These are phyloP conservation scores for Halichoerus grypus DNA, from an alignment of 2,113 vertebrate genomes.

Conservation along the genomic window DNA sequence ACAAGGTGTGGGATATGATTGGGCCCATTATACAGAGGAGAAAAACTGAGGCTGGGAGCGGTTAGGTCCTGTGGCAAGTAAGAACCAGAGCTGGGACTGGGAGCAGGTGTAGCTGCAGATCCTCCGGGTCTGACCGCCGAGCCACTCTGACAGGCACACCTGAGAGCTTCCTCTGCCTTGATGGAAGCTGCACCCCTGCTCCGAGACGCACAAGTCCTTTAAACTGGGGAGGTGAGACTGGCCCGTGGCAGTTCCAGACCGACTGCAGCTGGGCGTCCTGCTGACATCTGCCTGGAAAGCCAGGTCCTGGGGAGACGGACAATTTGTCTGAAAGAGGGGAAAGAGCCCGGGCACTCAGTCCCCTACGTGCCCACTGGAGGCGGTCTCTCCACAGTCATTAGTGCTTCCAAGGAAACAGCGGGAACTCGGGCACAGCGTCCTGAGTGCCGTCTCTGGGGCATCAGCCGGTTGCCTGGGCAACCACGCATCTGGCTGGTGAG, in stretches of 20 bases:
- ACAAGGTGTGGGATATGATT: rapidly evolving
- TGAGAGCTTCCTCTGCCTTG: background rate
- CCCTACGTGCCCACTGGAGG: background rate
- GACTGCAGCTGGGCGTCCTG: background rate
- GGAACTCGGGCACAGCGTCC: background rate
- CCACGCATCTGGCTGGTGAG: background rate
- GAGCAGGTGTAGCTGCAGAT: background rate
- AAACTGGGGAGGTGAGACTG: rapidly evolving
- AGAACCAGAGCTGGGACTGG: background rate
- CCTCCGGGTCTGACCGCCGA: rapidly evolving
- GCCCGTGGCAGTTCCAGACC: background rate
- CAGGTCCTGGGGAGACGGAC: background rate
- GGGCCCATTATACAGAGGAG: background rate
- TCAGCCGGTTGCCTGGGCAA: slow-evolving; percentile 66
- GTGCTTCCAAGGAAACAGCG: slow-evolving; percentile 56
- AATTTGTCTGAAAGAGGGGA: background rate
- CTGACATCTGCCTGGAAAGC: background rate
- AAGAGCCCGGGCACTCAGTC: background rate
- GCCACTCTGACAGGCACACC: background rate
- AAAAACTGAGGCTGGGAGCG: background rate
- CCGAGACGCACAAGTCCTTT: background rate
- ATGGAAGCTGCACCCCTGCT: background rate
- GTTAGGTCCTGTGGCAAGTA: background rate
- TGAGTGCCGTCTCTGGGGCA: background rate
- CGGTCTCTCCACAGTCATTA: background rate